phyloP scores from a whole-genome alignment of 1,140 invertebrate species.

The Ceratosolen solmsi region DNA sequence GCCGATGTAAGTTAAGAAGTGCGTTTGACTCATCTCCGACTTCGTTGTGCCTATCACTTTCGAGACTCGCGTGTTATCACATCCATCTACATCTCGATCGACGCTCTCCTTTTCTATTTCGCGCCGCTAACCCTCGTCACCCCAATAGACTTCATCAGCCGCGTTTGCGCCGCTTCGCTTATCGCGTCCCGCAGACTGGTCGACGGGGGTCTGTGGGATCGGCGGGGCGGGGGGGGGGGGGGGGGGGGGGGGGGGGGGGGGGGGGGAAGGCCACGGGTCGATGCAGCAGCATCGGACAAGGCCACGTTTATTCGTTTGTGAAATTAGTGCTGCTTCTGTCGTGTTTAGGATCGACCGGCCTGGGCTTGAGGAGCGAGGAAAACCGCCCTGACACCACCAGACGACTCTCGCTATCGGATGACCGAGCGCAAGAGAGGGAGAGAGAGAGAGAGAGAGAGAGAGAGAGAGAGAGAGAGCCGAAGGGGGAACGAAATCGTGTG shows the following conservation, averaged over 20 bases:
- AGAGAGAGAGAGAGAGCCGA: not conserved
- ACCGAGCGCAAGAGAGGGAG: not conserved
- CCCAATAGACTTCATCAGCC: no score
- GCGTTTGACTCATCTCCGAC: slow-evolving; percentile 46
- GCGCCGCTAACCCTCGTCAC: slow-evolving; percentile 45
- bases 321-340: slow-evolving; percentile 74
- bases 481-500: slow-evolving; percentile 30
- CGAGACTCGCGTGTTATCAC: slow-evolving; percentile 55
- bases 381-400: slow-evolving; percentile 24
- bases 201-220: not conserved
- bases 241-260: not conserved
- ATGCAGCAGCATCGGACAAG: slow-evolving; percentile 24
- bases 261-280: not conserved
- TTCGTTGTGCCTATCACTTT: slow-evolving; percentile 62
- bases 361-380: slow-evolving; percentile 22
- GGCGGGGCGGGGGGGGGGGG: not conserved
- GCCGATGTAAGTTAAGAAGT: slow-evolving; percentile 40
- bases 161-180: slow-evolving; percentile 64
- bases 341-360: slow-evolving; percentile 61
- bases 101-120: slow-evolving; percentile 52
- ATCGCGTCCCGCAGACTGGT: not conserved
- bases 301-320: slow-evolving; percentile 72
- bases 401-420: not conserved
- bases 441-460: not conserved
- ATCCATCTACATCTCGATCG: slow-evolving; percentile 1